A percentile compares a stretch with the other conserved stretches of the same genome.
These are phyloP conservation scores for Scleropages formosus DNA, from an alignment of 2,797 vertebrate species.

Conservation along the genomic window DNA sequence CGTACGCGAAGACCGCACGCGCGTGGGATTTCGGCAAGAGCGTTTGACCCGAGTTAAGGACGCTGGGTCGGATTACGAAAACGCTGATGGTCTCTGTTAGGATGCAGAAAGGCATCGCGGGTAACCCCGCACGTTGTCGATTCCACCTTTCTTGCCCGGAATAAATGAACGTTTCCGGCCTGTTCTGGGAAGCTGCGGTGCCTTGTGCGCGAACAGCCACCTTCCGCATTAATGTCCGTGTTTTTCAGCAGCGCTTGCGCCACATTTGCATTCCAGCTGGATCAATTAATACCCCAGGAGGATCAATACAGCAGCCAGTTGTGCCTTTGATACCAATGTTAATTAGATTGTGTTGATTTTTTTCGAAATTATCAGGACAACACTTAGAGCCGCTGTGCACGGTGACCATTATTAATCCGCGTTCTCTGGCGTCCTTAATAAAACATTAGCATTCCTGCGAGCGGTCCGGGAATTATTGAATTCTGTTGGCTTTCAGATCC, in stretches of 20 bases:
- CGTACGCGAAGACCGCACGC: no score
- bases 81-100: no score
- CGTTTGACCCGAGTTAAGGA: no score
- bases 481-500: conserved; percentile 18
- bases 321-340: conserved; percentile 13
- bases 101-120: no score
- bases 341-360: conserved; percentile 7
- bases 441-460: conserved; percentile 18
- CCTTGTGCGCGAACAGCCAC: no score
- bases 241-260: not conserved
- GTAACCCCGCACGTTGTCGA: no score
- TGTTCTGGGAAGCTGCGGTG: no score
- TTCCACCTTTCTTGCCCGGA: no score
- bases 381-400: not conserved
- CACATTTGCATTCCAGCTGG: conserved; percentile 19
- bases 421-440: conserved; percentile 17
- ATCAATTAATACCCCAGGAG: conserved; percentile 27
- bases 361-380: not conserved
- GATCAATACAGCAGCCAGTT: conserved; percentile 4
- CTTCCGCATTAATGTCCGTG: not conserved
- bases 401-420: not conserved
- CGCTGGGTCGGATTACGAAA: no score
- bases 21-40: no score
- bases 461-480: conserved; percentile 15
- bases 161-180: no score